Evolutionary conservation across 2,797 vertebrate genomes (phyloP).

Genomic region (Crypturellus tataupa): DNA sequence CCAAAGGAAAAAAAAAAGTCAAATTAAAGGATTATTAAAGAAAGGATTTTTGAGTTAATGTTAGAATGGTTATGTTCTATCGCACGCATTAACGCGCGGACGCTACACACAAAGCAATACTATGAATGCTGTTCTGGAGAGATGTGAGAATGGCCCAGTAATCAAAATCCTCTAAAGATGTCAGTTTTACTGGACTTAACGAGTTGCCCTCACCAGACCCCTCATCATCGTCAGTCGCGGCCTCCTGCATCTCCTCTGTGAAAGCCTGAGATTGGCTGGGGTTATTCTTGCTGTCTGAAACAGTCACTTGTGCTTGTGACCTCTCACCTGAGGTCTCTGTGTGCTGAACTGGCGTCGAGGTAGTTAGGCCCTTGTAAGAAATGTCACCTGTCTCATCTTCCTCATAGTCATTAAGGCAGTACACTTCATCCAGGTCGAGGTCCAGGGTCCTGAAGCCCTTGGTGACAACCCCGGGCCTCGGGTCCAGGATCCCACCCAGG

Average conservation of each 20-base stretch:
- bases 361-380: slow-evolving; percentile 85
- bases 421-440: slow-evolving; percentile 94
- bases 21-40: slow-evolving; percentile 35
- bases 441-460: slow-evolving; percentile 96
- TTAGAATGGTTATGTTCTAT: slow-evolving; percentile 52
- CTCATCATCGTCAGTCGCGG: slow-evolving; percentile 84
- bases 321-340: slow-evolving; percentile 93
- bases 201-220: slow-evolving; percentile 95
- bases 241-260: slow-evolving; percentile 88
- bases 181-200: slow-evolving; percentile 85
- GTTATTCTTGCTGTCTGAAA: slow-evolving; percentile 81
- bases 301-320: slow-evolving; percentile 85
- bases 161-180: slow-evolving; percentile 82
- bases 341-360: slow-evolving; percentile 86
- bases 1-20: neutral
- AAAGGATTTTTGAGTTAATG: slow-evolving; percentile 2
- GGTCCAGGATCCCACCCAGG: slow-evolving; percentile 94
- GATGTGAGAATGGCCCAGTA: slow-evolving; percentile 83
- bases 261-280: slow-evolving; percentile 82
- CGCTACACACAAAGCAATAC: slow-evolving; percentile 78
- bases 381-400: slow-evolving; percentile 94
- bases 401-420: slow-evolving; percentile 93
- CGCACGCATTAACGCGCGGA: slow-evolving; percentile 73
- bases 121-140: slow-evolving; percentile 79
- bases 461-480: slow-evolving; percentile 95